Percentiles rank a stretch among this genome's conserved stretches.
phyloP scores from a whole-genome alignment of 1,140 invertebrate species.

The Macrobrachium nipponense region DNA sequence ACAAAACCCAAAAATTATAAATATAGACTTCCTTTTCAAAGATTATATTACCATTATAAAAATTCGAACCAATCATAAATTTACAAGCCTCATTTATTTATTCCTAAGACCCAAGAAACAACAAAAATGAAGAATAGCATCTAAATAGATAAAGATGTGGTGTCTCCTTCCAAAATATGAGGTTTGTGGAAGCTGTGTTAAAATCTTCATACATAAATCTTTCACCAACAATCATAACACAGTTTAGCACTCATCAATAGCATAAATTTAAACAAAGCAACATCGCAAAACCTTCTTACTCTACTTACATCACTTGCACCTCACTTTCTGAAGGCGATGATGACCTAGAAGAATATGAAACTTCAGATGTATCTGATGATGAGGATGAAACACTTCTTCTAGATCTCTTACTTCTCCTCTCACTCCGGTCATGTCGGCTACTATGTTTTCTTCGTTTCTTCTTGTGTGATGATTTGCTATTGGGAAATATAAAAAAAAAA shows the following conservation, averaged over 20 bases:
- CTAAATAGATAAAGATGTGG: too few species aligned
- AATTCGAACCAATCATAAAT: too few species aligned
- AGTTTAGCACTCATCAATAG: not conserved
- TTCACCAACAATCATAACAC: not conserved
- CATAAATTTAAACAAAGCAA: not conserved
- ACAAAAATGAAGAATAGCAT: too few species aligned
- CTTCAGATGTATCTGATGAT: constrained; percentile 24
- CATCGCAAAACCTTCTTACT: not conserved
- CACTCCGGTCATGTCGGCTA: constrained; percentile 39
- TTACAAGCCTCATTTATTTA: too few species aligned
- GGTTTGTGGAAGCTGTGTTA: too few species aligned
- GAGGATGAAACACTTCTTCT: constrained; percentile 33
- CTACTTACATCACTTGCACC: constrained; percentile 54
- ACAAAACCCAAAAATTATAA: too few species aligned
- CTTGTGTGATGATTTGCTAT: constrained; percentile 46
- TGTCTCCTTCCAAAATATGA: too few species aligned
- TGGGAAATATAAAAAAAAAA: too few species aligned
- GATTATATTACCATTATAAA: too few species aligned
- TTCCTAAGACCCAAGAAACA: too few species aligned
- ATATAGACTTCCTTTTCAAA: too few species aligned
- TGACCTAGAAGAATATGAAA: constrained; percentile 37
- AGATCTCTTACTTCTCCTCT: constrained; percentile 45
- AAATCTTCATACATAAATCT: not conserved
- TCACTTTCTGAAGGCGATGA: constrained; percentile 45
- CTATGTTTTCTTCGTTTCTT: constrained; percentile 54